Evolutionary conservation across 2,113 vertebrate genomes (phyloP).

Genomic region (Zosterops lateralis): DNA sequence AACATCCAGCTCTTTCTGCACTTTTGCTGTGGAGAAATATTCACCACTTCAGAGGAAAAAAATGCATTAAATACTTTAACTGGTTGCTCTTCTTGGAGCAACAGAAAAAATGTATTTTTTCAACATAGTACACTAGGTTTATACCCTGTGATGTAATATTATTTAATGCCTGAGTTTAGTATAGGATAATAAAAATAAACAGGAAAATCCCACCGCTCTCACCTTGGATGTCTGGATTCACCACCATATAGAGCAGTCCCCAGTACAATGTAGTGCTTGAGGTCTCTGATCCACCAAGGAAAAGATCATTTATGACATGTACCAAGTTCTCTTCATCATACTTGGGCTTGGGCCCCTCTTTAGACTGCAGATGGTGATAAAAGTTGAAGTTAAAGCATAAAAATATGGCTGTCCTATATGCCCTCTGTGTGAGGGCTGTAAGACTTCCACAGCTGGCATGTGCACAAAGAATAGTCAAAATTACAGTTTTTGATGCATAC

Average conservation of each 20-base stretch:
- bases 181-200: neutral
- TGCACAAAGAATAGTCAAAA: neutral
- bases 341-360: neutral
- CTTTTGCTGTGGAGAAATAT: slow-evolving; percentile 34
- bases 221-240: slow-evolving; percentile 68
- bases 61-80: neutral
- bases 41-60: neutral
- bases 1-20: slow-evolving; percentile 63
- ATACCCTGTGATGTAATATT: neutral
- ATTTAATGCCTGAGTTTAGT: neutral
- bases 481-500: neutral
- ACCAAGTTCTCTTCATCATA: slow-evolving; percentile 74
- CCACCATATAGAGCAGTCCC: slow-evolving; percentile 71
- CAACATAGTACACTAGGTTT: neutral
- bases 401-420: neutral
- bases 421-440: neutral
- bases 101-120: neutral
- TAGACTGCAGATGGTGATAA: slow-evolving; percentile 41
- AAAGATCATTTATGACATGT: slow-evolving; percentile 66
- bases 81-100: neutral
- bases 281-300: slow-evolving; percentile 75
- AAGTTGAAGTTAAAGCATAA: neutral
- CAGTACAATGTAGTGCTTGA: slow-evolving; percentile 71
- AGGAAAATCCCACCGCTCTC: neutral
- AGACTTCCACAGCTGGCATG: neutral